These are phyloP conservation scores for Euplagia quadripunctaria DNA, from an alignment of 2,888 invertebrate species.

Conservation along the genomic window DNA sequence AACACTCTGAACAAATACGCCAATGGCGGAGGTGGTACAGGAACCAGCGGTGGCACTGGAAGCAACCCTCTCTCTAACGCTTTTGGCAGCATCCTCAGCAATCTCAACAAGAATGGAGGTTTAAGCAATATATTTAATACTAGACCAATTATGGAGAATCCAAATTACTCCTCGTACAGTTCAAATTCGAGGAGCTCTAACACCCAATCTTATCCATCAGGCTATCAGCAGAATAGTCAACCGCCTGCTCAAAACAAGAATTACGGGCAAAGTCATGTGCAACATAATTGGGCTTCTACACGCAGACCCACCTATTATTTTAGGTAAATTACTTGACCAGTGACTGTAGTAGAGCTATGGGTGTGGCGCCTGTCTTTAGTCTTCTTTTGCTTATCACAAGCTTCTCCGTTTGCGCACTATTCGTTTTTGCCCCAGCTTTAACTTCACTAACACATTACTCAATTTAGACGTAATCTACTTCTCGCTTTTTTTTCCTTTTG, in stretches of 20 bases:
- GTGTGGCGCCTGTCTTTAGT: conserved; percentile 52
- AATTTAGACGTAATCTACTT: conserved; percentile 1
- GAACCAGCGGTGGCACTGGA: conserved; percentile 37
- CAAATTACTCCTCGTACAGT: conserved; percentile 76
- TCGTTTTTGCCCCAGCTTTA: conserved; percentile 24
- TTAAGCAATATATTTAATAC: conserved; percentile 73
- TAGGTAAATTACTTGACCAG: conserved; percentile 75
- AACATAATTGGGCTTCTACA: conserved; percentile 68
- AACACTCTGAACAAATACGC: conserved; percentile 71
- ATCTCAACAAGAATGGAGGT: conserved; percentile 61
- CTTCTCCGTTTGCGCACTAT: conserved; percentile 17
- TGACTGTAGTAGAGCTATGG: conserved; percentile 50
- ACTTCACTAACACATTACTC: conserved; percentile 24
- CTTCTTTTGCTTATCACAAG: conserved; percentile 45
- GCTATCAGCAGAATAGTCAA: conserved; percentile 70
- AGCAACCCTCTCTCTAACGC: conserved; percentile 49
- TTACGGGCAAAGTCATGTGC: conserved; percentile 71
- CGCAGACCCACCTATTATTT: conserved; percentile 76
- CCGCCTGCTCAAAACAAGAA: conserved; percentile 73
- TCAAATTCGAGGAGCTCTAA: conserved; percentile 79
- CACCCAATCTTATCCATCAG: conserved; percentile 77
- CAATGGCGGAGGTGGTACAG: conserved; percentile 55
- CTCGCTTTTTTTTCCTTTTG: neutral
- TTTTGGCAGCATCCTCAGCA: conserved; percentile 75
- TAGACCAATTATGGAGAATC: conserved; percentile 81